Percentiles rank a stretch among this genome's conserved stretches.
Evolutionary conservation across 1,140 invertebrate genomes (phyloP).

Genomic region (Trinorchestia longiramus): DNA sequence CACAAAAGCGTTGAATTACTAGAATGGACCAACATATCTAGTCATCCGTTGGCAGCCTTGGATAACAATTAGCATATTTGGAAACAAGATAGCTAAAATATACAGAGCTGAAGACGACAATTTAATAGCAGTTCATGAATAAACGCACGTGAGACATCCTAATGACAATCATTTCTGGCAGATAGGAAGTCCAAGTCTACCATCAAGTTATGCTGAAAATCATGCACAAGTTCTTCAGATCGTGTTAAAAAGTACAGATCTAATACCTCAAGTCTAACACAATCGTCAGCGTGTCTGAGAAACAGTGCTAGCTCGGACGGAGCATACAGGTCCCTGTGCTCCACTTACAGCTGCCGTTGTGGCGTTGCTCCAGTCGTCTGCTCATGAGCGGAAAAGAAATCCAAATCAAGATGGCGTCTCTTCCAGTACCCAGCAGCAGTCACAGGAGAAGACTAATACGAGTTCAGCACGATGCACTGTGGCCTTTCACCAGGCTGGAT

Average conservation of each 20-base stretch:
- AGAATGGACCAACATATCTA: not conserved
- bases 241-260: not conserved
- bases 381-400: not conserved
- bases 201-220: not conserved
- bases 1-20: not conserved
- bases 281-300: not conserved
- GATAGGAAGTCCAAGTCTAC: not conserved
- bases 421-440: not conserved
- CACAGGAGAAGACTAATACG: not conserved
- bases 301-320: not conserved
- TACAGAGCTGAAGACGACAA: not conserved
- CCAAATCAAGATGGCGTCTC: not conserved
- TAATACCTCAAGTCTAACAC: not conserved
- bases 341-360: no score
- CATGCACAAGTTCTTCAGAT: not conserved
- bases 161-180: not conserved
- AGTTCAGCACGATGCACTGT: not conserved
- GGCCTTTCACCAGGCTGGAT: slow-evolving; percentile 15
- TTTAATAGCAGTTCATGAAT: not conserved
- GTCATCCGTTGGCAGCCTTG: not conserved
- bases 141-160: not conserved
- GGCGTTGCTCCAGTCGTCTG: not conserved
- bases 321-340: no score
- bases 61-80: not conserved
- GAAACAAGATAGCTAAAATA: not conserved